Base-by-base conservation (phyloP, 2,888 invertebrate genomes). In the Megastigmus dorsalis region DNA sequence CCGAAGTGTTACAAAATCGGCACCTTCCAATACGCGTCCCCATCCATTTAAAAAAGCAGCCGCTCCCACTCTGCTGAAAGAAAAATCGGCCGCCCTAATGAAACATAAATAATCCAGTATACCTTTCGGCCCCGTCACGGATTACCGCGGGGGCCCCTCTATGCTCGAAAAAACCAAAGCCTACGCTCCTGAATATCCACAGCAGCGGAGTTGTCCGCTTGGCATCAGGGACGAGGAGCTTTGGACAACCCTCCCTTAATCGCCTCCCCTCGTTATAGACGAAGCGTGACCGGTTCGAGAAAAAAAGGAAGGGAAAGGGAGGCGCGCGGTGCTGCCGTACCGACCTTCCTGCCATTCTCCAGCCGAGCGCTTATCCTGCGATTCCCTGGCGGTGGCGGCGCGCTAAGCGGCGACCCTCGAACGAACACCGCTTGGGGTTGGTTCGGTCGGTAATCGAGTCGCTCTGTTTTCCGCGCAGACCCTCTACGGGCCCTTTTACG, bases 71-170 rank as follows among this genome's bases (percentile, higher is more conserved):
- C 20, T 9, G n/a, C n/a, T n/a, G n/a, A n/a, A n/a, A n/a, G 7
- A 23, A 59, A 59, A 59, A 23, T 15, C 10, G 48, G 63, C 3
- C 26, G 38, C n/a, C 23, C 9, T 72, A 63, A 68, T 54, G 52
- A 63, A 68, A 52, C 63, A 76, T 72, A 68, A 72, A 72, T 68
- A 68, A 72, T n/a, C n/a, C n/a, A n/a, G n/a, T n/a, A n/a, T n/a
- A n/a, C n/a, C n/a, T n/a, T n/a, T n/a, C n/a, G n/a, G n/a, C n/a
- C n/a, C 13, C 54, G 59, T 72, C 68, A 66, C 72, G 68, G 68
- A 75, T 72, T 60, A 63, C 30, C 30, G 5, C 13, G 7, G 48
- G 41, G 5, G 23, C 33, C 15, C 23, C 3, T 23, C 1, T 13
- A 48, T 15, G 3, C 3, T 57, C 0, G 20, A n/a, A n/a, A n/a